phyloP scores from a whole-genome alignment of 2,113 vertebrate genomes.

The Leuciscus idus region DNA sequence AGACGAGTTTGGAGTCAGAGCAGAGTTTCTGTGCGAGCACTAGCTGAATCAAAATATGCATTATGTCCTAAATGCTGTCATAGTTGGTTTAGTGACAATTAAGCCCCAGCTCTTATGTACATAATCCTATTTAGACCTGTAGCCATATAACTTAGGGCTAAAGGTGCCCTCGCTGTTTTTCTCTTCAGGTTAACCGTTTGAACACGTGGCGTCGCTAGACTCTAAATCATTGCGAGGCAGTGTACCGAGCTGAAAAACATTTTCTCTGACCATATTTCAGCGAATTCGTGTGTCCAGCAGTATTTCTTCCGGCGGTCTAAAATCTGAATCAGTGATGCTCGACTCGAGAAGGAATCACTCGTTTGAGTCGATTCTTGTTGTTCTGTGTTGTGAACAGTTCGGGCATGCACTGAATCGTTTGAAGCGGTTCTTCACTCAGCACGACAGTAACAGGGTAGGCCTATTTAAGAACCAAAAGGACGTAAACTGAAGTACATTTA shows the following conservation, averaged over 20 bases:
- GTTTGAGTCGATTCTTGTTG: neutral
- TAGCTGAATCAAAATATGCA: neutral
- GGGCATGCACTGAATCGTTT: neutral
- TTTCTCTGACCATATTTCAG: neutral
- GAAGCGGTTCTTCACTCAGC: neutral
- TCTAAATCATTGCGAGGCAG: neutral
- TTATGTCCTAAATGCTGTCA: neutral
- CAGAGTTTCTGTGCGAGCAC: neutral
- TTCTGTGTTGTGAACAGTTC: neutral
- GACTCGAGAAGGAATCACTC: neutral
- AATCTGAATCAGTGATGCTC: neutral
- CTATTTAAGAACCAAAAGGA: neutral
- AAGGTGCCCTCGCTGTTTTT: neutral
- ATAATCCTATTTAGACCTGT: constrained; percentile 26
- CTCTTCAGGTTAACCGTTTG: neutral
- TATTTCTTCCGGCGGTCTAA: neutral
- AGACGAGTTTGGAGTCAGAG: too few species aligned
- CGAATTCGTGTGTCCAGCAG: neutral
- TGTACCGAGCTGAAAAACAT: neutral
- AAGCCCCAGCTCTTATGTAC: neutral
- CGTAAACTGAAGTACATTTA: neutral
- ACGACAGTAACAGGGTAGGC: neutral
- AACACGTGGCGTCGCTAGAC: neutral
- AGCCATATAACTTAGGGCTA: neutral
- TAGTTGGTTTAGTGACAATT: neutral